Conservation (phyloP, 1,140 invertebrate species). For the Lineus longissimus region DNA sequence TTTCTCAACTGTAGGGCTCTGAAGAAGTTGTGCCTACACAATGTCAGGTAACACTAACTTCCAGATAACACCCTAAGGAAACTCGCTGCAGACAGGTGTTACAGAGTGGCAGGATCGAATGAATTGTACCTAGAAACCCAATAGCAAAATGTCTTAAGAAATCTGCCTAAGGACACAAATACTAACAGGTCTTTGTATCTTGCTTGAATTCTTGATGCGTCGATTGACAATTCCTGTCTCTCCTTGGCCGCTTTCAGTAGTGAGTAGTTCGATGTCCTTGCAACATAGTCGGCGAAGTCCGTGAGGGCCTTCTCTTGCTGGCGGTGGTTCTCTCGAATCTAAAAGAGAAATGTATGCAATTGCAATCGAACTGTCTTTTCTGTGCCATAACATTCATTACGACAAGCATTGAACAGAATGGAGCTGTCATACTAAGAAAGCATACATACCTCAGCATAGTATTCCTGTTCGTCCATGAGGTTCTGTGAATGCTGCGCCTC, state of each 20-base stretch:
- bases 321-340: constrained; percentile 51
- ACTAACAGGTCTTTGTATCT: constrained; percentile 45
- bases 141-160: too few relatives aligned
- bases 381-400: constrained; percentile 8
- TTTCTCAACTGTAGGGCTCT: too few relatives aligned
- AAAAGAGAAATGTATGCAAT: constrained; percentile 13
- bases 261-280: constrained; percentile 48
- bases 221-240: constrained; percentile 45
- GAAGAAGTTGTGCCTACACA: too few relatives aligned
- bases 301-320: constrained; percentile 48
- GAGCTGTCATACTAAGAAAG: neutral
- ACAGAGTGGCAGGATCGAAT: too few relatives aligned
- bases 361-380: constrained; percentile 15
- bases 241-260: constrained; percentile 48
- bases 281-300: constrained; percentile 46
- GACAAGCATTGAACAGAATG: neutral
- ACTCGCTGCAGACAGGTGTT: too few relatives aligned
- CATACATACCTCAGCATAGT: constrained; percentile 47
- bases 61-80: too few relatives aligned
- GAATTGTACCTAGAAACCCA: too few relatives aligned
- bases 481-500: constrained; percentile 46
- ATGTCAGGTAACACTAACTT: too few relatives aligned
- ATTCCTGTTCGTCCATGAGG: constrained; percentile 49
- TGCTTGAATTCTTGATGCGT: constrained; percentile 43
- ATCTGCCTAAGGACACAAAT: neutral